phyloP scores from a whole-genome alignment of 2,113 vertebrate species.

The Grus americana region DNA sequence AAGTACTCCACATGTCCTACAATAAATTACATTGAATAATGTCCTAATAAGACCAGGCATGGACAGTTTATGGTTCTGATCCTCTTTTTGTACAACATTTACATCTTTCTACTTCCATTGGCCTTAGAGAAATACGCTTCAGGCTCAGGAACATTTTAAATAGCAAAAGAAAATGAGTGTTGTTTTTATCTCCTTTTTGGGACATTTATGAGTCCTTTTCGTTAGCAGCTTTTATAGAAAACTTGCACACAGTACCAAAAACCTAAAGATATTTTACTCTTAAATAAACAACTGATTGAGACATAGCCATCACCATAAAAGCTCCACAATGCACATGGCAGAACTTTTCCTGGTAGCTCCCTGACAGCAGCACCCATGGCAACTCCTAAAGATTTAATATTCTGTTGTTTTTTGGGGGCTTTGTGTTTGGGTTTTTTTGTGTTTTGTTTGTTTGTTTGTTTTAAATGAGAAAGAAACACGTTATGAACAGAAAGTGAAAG shows the following conservation, averaged over 20 bases:
- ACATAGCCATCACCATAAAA: background rate
- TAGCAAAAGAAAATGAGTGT: background rate
- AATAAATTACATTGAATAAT: background rate
- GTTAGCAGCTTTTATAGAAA: background rate
- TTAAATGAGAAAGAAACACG: background rate
- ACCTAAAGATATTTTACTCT: background rate
- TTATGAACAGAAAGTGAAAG: background rate
- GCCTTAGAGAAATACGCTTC: background rate
- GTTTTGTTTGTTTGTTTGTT: background rate
- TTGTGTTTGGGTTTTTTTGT: fast-evolving
- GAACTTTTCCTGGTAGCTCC: background rate
- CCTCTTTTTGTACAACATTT: constrained; percentile 3
- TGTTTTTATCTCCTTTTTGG: constrained; percentile 31
- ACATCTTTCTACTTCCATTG: constrained; percentile 22
- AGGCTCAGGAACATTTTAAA: background rate
- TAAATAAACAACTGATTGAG: background rate
- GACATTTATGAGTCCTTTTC: background rate
- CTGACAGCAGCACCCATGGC: background rate
- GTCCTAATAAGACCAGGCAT: background rate
- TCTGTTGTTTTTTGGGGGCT: background rate
- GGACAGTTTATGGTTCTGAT: background rate
- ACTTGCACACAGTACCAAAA: background rate
- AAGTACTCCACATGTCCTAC: background rate
- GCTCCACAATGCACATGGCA: background rate
- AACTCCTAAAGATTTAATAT: background rate